Percentiles rank a stretch among this genome's conserved stretches.
Evolutionary conservation across 2,113 vertebrate genomes (phyloP).

Genomic region (Antigone vipio): DNA sequence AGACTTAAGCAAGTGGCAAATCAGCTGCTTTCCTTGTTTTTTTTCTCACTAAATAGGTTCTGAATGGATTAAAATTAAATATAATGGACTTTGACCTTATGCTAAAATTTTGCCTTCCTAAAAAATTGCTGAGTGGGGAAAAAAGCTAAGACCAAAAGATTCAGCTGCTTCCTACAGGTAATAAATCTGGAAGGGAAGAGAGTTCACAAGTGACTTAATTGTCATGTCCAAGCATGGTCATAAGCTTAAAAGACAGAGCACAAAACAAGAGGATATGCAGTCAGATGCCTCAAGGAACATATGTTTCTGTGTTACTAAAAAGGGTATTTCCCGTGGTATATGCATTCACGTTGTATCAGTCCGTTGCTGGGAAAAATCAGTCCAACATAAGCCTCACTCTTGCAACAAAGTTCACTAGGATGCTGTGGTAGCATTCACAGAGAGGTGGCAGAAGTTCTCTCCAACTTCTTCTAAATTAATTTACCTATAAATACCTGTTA

Average conservation of each 20-base stretch:
- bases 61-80: background rate
- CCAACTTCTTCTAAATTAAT: background rate
- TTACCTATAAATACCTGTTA: background rate
- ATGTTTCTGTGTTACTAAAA: background rate
- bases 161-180: background rate
- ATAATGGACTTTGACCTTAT: background rate
- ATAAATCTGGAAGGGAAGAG: background rate
- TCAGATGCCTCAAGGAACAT: background rate
- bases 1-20: background rate
- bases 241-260: background rate
- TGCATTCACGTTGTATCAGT: background rate
- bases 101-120: background rate
- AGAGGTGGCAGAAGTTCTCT: background rate
- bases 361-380: background rate
- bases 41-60: background rate
- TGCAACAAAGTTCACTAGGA: background rate
- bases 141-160: background rate
- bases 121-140: background rate
- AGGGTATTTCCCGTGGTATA: background rate
- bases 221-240: background rate
- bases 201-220: background rate
- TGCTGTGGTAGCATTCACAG: background rate
- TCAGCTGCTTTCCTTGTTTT: background rate
- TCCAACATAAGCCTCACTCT: background rate
- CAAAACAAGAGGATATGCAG: background rate